These are phyloP conservation scores for Hipparchia semele DNA, from an alignment of 2,888 invertebrate genomes.

Conservation along the genomic window DNA sequence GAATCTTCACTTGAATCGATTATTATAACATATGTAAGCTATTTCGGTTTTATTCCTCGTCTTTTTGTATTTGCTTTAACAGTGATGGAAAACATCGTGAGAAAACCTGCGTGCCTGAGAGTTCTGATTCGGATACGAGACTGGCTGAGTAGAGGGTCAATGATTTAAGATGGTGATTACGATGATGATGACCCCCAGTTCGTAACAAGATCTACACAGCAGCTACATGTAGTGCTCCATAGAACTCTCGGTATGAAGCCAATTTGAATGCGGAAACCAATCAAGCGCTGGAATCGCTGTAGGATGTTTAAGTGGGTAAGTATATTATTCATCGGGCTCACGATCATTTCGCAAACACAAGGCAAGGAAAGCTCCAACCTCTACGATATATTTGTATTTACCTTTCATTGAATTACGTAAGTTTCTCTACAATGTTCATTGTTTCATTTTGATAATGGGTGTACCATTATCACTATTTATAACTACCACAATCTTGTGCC, in stretches of 20 bases:
- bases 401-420: not conserved
- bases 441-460: not conserved
- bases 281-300: slow-evolving; percentile 44
- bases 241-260: slow-evolving; percentile 36
- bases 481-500: too few species aligned
- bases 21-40: too few species aligned
- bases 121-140: too few species aligned
- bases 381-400: slow-evolving; percentile 31
- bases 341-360: slow-evolving; percentile 52
- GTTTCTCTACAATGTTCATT: not conserved
- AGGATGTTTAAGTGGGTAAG: slow-evolving; percentile 48
- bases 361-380: slow-evolving; percentile 20
- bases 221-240: not conserved
- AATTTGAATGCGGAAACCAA: slow-evolving; percentile 46
- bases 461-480: too few species aligned
- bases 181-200: slow-evolving; percentile 1
- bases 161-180: too few species aligned
- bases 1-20: too few species aligned
- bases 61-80: too few species aligned
- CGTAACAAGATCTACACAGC: slow-evolving; percentile 20
- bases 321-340: slow-evolving; percentile 63
- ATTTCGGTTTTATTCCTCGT: too few species aligned
- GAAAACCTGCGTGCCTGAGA: too few species aligned
- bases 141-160: too few species aligned
- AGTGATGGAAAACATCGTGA: too few species aligned